Conservation (phyloP, 2,113 vertebrate species). For the Diadophis punctatus region DNA sequence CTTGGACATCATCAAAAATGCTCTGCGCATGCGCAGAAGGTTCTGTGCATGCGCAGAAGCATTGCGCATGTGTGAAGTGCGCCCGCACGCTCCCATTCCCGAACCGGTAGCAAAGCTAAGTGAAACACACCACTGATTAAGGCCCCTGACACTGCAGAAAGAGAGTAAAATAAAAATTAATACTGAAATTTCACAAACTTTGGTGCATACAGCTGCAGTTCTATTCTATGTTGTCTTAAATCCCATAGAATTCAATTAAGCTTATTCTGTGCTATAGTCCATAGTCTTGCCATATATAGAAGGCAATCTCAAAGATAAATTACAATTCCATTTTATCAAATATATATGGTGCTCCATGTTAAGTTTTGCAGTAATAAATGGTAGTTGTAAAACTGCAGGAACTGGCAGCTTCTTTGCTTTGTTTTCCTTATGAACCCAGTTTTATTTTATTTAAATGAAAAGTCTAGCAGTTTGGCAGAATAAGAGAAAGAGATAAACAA, state of each 20-base stretch:
- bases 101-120: no score
- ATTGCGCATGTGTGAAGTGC: no score
- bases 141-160: not conserved
- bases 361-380: not conserved
- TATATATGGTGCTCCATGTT: not conserved
- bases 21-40: no score
- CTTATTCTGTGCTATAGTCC: not conserved
- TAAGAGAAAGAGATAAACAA: not conserved
- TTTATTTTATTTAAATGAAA: not conserved
- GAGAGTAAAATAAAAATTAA: not conserved
- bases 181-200: not conserved
- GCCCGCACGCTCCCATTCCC: no score
- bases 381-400: not conserved
- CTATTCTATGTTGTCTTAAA: not conserved
- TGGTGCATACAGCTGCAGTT: not conserved
- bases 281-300: not conserved
- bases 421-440: not conserved
- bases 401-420: not conserved
- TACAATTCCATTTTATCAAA: not conserved
- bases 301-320: not conserved
- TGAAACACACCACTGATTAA: not conserved
- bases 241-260: not conserved
- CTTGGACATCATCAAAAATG: no score
- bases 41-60: no score
- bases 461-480: not conserved